Base-by-base conservation (phyloP, 2,888 invertebrate species). In the Blastobasis adustella region DNA sequence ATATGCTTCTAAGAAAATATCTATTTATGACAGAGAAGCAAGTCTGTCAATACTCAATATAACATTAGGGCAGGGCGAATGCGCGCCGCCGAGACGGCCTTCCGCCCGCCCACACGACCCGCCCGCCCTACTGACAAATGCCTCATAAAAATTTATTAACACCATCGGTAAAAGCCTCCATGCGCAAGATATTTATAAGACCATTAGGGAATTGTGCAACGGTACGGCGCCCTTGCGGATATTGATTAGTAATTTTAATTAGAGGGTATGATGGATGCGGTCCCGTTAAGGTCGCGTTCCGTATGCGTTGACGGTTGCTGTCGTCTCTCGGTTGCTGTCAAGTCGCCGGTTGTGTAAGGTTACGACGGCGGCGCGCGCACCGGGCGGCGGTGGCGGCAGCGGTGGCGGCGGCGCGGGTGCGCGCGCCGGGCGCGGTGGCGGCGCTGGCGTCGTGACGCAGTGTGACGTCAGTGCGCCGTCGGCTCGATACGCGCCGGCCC, bases 391-490 rank as follows among this genome's bases (percentile, higher is more conserved):
- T 57, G 58, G 58, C 60, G 59, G 55, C 58, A 64, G 63, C 65
- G 69, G 70, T 67, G 67, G 57, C 58, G 67, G 65, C 66, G 68
- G 53, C 58, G 46, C 50, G 57, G 61, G 66, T 59, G 58, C 61
- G 59, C 62, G 73, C 54, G 79, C 80, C 79, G 82, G 77, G 83
- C 79, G 76, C 61, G 67, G 76, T 74, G 81, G 83, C 84, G 82
- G 83, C 84, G 86, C 82, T 82, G 82, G 80, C 84, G 82, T 83
- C 82, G 90, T 88, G 90, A 90, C 90, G 91, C 91, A 91, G 92
- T 91, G 90, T 92, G 91, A 92, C 91, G 91, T 91, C 91, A 91
- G 90, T 90, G 90, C 86, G 90, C 90, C 89, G 90, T 90, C 90
- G 91, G 89, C 90, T 91, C 90, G 87, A 90, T 90, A 90, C 89